Percentiles rank a stretch among this genome's conserved stretches.
Conservation (phyloP, 2,888 invertebrate species). For the Phalera bucephala region DNA sequence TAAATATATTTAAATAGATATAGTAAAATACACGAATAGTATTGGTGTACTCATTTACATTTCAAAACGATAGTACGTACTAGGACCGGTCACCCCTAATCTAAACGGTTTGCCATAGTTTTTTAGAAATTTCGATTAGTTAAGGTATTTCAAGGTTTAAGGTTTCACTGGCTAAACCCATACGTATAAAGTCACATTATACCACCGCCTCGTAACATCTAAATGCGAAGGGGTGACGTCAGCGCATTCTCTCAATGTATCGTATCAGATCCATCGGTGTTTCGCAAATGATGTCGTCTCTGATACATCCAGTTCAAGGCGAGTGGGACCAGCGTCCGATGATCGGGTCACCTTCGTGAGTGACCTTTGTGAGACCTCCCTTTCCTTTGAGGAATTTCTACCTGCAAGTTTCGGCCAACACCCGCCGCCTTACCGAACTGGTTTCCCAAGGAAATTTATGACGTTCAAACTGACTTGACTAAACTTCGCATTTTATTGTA, state of each 20-base stretch:
- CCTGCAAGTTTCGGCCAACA: conserved; percentile 38
- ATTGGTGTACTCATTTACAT: too few relatives aligned
- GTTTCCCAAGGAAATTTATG: conserved; percentile 40
- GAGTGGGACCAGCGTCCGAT: conserved; percentile 51
- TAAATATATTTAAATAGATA: too few relatives aligned
- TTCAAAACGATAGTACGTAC: too few relatives aligned
- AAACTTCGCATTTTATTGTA: conserved; percentile 4
- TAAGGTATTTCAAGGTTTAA: too few relatives aligned
- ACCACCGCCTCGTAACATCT: too few relatives aligned
- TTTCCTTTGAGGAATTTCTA: conserved; percentile 65
- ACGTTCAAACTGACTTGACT: conserved; percentile 9
- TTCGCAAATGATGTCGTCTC: conserved; percentile 49
- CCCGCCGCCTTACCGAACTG: conserved; percentile 33
- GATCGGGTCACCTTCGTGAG: conserved; percentile 63
- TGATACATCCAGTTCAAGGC: conserved; percentile 69
- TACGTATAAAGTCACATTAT: too few relatives aligned
- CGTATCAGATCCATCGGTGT: conserved; percentile 25
- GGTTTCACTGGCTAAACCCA: too few relatives aligned
- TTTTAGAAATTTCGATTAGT: too few relatives aligned
- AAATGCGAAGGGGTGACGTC: conserved; percentile 8
- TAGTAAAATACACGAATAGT: too few relatives aligned
- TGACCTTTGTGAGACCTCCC: conserved; percentile 67
- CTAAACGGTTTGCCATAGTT: too few relatives aligned
- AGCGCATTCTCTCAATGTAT: conserved; percentile 14
- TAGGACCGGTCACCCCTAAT: too few relatives aligned